Evolutionary conservation across 2,113 vertebrate species (phyloP), one percentile per base, ranked within the genome.

Genomic region (Forbesichthys papilliferus): DNA sequence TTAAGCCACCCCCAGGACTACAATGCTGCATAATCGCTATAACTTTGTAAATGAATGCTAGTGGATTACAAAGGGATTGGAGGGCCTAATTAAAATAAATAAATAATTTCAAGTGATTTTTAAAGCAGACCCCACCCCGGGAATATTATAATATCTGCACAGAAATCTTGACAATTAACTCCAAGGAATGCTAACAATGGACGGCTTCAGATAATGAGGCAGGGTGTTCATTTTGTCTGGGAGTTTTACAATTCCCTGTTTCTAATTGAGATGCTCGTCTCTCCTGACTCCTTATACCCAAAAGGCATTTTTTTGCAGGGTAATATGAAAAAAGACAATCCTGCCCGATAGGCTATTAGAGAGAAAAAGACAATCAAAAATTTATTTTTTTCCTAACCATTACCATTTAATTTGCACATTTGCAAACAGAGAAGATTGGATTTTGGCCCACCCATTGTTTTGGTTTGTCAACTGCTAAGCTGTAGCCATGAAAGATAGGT

Each of bases 141-240:
- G 20, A 59, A 49, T 59, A 67, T 36, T n/a, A 66, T 68, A 42
- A 66, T 56, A 14, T 42, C 74, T n/a, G 52, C 16, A 33, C 4
- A 5, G 58, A 75, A 16, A n/a, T 62, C 3, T 65, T 64, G 6
- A 68, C 69, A 72, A 70, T 73, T 65, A 74, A 49, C 67, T 57
- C 64, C 34, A 55, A 77, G 59, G 51, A 64, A 54, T 75, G 46
- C 56, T 64, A 73, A 58, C 65, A 11, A 36, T 27, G 60, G 34
- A 71, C 69, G 69, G 66, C 71, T 78, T 64, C 68, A 73, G 66
- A 66, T 78, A 85, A 81, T 78, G 71, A 78, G 64, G n/a, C 72
- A 57, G 73, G 60, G 59, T 14, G 16, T 63, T 69, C 27, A 49
- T 58, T 75, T 52, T 11, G 53, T 79, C 71, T 67, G 73, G 62